Conservation (phyloP, 2,888 invertebrate species). For the Alloplasta piceator region DNA sequence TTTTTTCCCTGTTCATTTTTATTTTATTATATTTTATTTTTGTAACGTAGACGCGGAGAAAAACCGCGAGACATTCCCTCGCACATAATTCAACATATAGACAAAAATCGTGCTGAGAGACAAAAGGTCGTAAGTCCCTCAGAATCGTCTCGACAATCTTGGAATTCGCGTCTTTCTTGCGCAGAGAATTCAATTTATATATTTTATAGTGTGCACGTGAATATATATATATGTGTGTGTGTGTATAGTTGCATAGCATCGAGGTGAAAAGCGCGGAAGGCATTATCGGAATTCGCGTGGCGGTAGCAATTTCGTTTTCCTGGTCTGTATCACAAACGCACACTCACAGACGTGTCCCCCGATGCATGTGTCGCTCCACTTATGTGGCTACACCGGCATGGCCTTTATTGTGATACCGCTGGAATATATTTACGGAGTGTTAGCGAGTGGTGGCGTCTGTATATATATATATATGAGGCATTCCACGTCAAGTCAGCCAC, state of each 20-base stretch:
- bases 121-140: no score
- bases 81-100: no score
- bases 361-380: not conserved
- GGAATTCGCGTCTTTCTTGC: no score
- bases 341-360: constrained; percentile 51
- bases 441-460: constrained; percentile 47
- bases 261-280: constrained; percentile 69
- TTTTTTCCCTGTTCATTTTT: no score
- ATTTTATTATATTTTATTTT: no score
- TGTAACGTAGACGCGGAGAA: no score
- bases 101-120: no score
- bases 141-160: no score
- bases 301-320: constrained; percentile 71
- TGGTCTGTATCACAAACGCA: constrained; percentile 33
- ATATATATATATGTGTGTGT: constrained; percentile 3
- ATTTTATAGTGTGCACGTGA: not conserved
- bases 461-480: no score
- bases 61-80: no score
- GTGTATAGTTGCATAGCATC: constrained; percentile 30
- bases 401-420: constrained; percentile 70
- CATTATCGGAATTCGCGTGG: constrained; percentile 72
- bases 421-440: constrained; percentile 73
- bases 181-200: no score
- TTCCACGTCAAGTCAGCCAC: no score
- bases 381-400: constrained; percentile 37